phyloP scores from a whole-genome alignment of 2,797 vertebrate species.

The Ceyx erithaca region DNA sequence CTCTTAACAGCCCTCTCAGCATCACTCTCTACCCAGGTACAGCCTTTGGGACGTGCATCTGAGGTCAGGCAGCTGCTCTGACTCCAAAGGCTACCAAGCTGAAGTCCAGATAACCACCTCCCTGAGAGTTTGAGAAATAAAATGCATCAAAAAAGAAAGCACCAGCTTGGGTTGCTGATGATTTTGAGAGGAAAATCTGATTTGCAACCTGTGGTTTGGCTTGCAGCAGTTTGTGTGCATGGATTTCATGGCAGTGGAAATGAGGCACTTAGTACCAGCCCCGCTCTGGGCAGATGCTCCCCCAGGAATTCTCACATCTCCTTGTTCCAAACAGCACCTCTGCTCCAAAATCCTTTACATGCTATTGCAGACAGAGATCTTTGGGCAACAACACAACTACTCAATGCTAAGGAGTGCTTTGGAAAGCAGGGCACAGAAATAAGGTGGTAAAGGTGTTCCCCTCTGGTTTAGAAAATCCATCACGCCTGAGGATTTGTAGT shows the following conservation, averaged over 20 bases:
- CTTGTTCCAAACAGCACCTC: background rate
- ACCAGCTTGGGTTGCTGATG: background rate
- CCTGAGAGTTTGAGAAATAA: background rate
- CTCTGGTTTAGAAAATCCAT: background rate
- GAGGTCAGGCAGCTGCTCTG: background rate
- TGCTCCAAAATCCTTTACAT: background rate
- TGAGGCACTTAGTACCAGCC: background rate
- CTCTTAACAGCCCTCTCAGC: background rate
- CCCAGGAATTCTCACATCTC: background rate
- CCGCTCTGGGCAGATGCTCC: background rate
- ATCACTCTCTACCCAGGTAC: background rate
- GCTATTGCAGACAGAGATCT: background rate
- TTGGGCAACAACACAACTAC: background rate
- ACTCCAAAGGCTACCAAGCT: background rate
- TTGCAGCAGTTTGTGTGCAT: fast-evolving
- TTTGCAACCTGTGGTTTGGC: conserved; percentile 27
- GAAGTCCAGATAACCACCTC: background rate
- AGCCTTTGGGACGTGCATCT: background rate
- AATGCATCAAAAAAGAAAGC: background rate
- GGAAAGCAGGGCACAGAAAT: background rate
- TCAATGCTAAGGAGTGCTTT: background rate
- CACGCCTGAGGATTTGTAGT: background rate
- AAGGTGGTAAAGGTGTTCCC: background rate
- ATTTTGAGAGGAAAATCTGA: conserved; percentile 24
- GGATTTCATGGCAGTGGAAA: conserved; percentile 14